Conservation (phyloP, 1,140 invertebrate genomes). For the Drosophila elegans region DNA sequence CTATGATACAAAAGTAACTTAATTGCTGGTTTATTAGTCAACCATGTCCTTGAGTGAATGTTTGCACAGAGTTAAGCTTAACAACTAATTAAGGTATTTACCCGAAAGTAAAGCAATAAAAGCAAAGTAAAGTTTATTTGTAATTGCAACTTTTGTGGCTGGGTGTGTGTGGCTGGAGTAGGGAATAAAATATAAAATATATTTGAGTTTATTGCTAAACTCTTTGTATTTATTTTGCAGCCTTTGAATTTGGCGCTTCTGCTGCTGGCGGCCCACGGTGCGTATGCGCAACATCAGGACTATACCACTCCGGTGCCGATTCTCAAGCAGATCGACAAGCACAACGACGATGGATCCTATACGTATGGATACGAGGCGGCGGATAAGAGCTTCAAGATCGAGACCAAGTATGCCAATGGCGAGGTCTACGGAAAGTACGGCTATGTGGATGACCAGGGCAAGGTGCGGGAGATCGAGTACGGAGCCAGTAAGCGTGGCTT, state of each 20-base stretch:
- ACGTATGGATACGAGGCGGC: slow-evolving; percentile 95
- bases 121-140: background rate
- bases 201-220: background rate
- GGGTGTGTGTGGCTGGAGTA: slow-evolving; percentile 10
- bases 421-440: slow-evolving; percentile 90
- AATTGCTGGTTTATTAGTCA: slow-evolving; percentile 41
- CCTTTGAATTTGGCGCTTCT: slow-evolving; percentile 13
- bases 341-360: slow-evolving; percentile 94
- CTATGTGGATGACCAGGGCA: slow-evolving; percentile 92
- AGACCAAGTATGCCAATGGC: slow-evolving; percentile 93
- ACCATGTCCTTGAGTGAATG: slow-evolving; percentile 39
- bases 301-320: slow-evolving; percentile 91
- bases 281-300: slow-evolving; percentile 74
- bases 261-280: slow-evolving; percentile 49
- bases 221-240: slow-evolving; percentile 22
- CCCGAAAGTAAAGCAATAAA: slow-evolving; percentile 22
- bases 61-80: slow-evolving; percentile 17
- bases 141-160: slow-evolving; percentile 18
- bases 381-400: slow-evolving; percentile 96
- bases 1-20: slow-evolving; percentile 52
- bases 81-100: slow-evolving; percentile 24
- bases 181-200: slow-evolving; percentile 1
- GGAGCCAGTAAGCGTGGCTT: slow-evolving; percentile 94
- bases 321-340: slow-evolving; percentile 93
- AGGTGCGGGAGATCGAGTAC: slow-evolving; percentile 93